These are phyloP conservation scores for Nudaria mundana DNA, from an alignment of 2,888 invertebrate species.

Conservation along the genomic window DNA sequence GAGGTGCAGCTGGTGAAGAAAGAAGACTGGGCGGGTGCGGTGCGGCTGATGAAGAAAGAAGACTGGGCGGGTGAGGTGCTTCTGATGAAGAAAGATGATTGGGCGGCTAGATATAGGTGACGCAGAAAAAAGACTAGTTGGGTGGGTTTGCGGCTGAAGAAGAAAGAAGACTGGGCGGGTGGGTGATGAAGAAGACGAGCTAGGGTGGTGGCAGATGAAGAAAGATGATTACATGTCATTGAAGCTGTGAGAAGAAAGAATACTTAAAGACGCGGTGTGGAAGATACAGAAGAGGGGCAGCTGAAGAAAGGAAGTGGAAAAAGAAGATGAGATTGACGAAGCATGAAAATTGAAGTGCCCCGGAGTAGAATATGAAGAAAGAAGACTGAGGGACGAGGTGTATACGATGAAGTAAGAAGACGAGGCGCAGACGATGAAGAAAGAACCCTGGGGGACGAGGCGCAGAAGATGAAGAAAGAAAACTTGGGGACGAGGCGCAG, in stretches of 20 bases:
- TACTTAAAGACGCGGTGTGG: conserved; percentile 1
- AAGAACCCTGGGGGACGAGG: conserved; percentile 6
- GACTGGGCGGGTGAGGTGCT: conserved; percentile 3
- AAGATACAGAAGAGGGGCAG: conserved; percentile 1
- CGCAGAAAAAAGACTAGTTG: conserved; percentile 1
- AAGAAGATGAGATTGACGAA: conserved; percentile 3
- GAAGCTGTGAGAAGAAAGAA: conserved; percentile 7
- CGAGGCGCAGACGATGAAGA: conserved; percentile 9
- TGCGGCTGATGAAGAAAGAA: not conserved
- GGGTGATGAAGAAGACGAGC: not conserved
- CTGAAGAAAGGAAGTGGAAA: not conserved
- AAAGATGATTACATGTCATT: not conserved
- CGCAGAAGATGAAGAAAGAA: conserved; percentile 12
- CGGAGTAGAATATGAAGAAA: not conserved
- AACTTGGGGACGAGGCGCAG: too few species aligned
- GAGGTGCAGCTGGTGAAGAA: not conserved
- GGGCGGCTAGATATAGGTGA: conserved; percentile 1
- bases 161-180: not conserved
- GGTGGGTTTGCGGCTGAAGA: not conserved
- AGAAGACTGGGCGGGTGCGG: conserved; percentile 3
- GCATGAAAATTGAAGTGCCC: not conserved
- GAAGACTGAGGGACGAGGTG: conserved; percentile 2
- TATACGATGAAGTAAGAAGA: not conserved
- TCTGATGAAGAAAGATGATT: not conserved
- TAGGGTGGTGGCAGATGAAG: too few species aligned